Conservation (phyloP, 2,797 vertebrate genomes). For the Alectoris magna region DNA sequence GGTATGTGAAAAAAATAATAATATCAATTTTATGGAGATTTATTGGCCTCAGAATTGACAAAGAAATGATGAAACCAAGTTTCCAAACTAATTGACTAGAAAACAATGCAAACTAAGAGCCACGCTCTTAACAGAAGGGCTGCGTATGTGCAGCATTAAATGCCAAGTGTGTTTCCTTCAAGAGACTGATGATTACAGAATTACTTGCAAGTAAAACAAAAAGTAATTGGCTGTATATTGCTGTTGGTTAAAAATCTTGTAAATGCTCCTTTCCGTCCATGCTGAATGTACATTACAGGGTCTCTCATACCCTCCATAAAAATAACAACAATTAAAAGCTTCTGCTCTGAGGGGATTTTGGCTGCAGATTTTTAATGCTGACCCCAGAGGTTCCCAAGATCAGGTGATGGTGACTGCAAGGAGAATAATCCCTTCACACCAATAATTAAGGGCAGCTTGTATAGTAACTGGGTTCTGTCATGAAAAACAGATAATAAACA, state of each 20-base stretch:
- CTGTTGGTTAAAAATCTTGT: conserved; percentile 61
- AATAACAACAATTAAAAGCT: conserved; percentile 61
- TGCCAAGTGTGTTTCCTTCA: conserved; percentile 10
- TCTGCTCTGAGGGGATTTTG: conserved; percentile 35
- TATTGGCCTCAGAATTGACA: conserved; percentile 33
- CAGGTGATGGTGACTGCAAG: conserved; percentile 75
- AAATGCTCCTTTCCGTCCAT: conserved; percentile 58
- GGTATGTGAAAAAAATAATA: not conserved
- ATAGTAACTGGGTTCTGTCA: conserved; percentile 78
- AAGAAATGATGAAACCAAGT: conserved; percentile 22
- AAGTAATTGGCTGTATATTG: conserved; percentile 72
- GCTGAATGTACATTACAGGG: conserved; percentile 36
- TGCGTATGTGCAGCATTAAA: not conserved
- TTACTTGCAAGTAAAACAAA: conserved; percentile 62
- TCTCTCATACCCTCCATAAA: conserved; percentile 46
- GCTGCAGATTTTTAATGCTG: conserved; percentile 67
- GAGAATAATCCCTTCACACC: conserved; percentile 80
- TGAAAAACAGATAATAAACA: conserved; percentile 86
- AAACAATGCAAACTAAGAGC: conserved; percentile 31
- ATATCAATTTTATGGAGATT: not conserved
- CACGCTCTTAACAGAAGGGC: not conserved
- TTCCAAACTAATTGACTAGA: conserved; percentile 16
- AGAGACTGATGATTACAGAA: conserved; percentile 51
- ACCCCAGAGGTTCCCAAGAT: conserved; percentile 70
- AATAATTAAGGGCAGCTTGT: conserved; percentile 82